Conservation (phyloP, 2,797 vertebrate species). For the Syncerus caffer region DNA sequence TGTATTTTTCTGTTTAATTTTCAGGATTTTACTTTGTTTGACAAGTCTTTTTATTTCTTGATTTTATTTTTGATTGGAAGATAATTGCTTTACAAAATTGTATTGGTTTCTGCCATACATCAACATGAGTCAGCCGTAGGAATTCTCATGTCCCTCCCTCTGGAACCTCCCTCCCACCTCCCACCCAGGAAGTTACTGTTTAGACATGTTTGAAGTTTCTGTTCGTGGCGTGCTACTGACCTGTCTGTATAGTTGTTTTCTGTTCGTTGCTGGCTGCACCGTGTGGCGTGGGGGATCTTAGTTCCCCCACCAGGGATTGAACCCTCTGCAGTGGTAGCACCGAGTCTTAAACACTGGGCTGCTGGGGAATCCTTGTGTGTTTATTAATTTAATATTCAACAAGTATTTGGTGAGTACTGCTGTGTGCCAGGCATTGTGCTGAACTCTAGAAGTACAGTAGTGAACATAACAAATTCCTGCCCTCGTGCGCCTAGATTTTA, state of each 20-base stretch:
- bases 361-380: not conserved
- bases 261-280: not conserved
- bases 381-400: not conserved
- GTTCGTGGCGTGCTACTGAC: not conserved
- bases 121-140: not conserved
- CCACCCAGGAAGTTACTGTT: no score
- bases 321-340: not conserved
- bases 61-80: not conserved
- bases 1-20: slow-evolving; percentile 20
- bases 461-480: not conserved
- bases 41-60: not conserved
- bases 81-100: not conserved
- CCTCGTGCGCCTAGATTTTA: not conserved
- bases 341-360: not conserved
- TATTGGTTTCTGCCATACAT: not conserved
- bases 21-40: slow-evolving; percentile 1
- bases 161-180: not conserved
- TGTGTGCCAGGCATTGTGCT: not conserved
- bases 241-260: not conserved
- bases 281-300: not conserved
- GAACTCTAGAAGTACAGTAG: not conserved
- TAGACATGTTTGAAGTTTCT: not conserved
- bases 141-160: not conserved
- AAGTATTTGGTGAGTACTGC: not conserved
- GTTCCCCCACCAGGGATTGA: not conserved